These are phyloP conservation scores for Sialis fuliginosa DNA, from an alignment of 2,888 invertebrate genomes.

Conservation along the genomic window DNA sequence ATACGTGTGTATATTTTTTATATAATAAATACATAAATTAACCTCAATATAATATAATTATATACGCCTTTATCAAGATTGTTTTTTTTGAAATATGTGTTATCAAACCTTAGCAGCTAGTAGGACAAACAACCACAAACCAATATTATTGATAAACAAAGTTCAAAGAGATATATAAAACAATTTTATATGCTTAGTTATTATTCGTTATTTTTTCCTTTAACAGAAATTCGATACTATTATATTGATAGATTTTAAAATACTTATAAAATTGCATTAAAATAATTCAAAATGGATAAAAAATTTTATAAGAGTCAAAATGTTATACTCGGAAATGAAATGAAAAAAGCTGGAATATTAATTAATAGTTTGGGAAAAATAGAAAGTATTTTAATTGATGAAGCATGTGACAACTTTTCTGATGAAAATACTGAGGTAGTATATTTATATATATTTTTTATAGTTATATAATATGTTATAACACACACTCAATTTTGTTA, in stretches of 20 bases:
- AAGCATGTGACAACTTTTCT: constrained; percentile 28
- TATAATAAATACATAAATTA: no score
- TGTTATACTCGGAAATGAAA: constrained; percentile 31
- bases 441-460: neutral
- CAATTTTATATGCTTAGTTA: neutral
- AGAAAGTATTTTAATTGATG: constrained; percentile 28
- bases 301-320: constrained; percentile 27
- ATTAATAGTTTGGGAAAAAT: constrained; percentile 38
- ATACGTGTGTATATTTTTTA: no score
- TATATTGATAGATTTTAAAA: neutral
- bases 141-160: no score
- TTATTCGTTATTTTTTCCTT: neutral
- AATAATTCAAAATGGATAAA: neutral
- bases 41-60: no score
- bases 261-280: neutral
- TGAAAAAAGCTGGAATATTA: constrained; percentile 39
- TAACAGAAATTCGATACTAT: neutral
- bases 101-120: no score
- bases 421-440: constrained; percentile 22
- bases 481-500: neutral
- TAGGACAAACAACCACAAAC: no score
- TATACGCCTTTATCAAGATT: no score
- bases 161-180: no score
- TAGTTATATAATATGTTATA: neutral
- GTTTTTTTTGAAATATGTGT: no score